Percentiles rank a stretch among this genome's conserved stretches.
Conservation (phyloP, 2,113 vertebrate genomes). For the Ursus arctos region DNA sequence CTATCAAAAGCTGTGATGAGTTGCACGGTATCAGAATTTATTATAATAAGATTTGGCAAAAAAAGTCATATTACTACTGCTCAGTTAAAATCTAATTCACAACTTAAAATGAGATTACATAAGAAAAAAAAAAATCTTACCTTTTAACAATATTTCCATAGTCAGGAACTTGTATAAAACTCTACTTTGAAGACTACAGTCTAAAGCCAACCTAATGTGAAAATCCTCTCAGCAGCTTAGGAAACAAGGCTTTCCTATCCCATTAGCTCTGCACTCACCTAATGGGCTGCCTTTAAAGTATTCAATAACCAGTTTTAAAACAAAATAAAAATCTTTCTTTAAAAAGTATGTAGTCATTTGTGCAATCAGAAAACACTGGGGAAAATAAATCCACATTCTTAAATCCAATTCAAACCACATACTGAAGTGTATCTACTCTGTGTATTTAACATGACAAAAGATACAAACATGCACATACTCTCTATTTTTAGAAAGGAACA, state of each 20-base stretch:
- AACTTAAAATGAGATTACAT: slow-evolving; percentile 47
- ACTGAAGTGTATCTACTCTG: slow-evolving; percentile 41
- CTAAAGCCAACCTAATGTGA: slow-evolving; percentile 38
- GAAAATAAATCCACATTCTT: slow-evolving; percentile 60
- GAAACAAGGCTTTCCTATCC: slow-evolving; percentile 48
- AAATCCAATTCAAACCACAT: slow-evolving; percentile 25
- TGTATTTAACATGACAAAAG: slow-evolving; percentile 51
- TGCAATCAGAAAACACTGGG: neutral
- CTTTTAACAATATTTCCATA: slow-evolving; percentile 75
- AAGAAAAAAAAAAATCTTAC: slow-evolving; percentile 70
- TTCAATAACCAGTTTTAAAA: slow-evolving; percentile 72
- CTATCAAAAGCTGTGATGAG: neutral
- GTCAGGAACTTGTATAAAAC: slow-evolving; percentile 66
- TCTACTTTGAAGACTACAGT: slow-evolving; percentile 39
- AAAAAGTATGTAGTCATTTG: slow-evolving; percentile 18
- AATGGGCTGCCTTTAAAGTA: slow-evolving; percentile 22
- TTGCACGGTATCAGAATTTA: slow-evolving; percentile 45
- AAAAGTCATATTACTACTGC: slow-evolving; percentile 56
- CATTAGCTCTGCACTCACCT: slow-evolving; percentile 36
- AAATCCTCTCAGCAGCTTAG: slow-evolving; percentile 68
- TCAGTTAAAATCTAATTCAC: slow-evolving; percentile 57
- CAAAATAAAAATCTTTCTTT: slow-evolving; percentile 62
- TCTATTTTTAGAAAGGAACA: slow-evolving; percentile 56
- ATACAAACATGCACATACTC: neutral
- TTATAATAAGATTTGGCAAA: slow-evolving; percentile 56